Evolutionary conservation across 1,140 invertebrate species (phyloP), one percentile per base, ranked within the genome.

Genomic region (Heliconius melpomene): DNA sequence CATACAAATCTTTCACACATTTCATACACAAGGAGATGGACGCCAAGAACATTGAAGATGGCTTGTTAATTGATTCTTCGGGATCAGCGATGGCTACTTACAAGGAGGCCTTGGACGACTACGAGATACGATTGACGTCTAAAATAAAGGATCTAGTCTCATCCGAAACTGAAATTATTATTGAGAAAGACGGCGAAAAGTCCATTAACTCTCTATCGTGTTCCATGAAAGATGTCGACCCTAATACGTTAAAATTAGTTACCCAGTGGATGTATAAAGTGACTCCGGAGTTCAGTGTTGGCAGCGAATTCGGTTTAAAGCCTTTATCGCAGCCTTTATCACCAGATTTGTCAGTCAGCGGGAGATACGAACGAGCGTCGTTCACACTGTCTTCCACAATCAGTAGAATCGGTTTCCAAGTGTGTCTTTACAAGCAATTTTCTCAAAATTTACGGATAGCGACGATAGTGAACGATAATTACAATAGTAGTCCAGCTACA

Each of bases 71-170:
- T 1, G 93, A 94, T 72, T 87, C 89, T 0, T 80, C 86, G 1
- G 92, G 93, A 2, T 92, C 89, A 0, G 92, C 92, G 0, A 91
- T 88, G 1, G 93, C 92, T 18, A 90, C 89, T 1, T 94, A 94
- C 77, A 88, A 81, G 29, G 91, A 93, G 11, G 84, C 81, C 2
- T 79, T 91, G 11, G 90, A 93, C 8, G 86, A 89, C 11, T 82
- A 79, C 1, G 84, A 90, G 73, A 85, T 94, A 83, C 80, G 87
- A 20, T 76, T 94, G 7, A 90, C 88, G 7, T 92, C 93, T 0
- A 92, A 89, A 40, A 94, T 94, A 54, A 89, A 83, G 54, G 90
- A 94, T 79, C 75, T 94, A 50, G 77, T 93, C 7, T 88, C 91
- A 7, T 94, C 93, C 32, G 91, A 94, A 83, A 90, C 88, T 1